A percentile compares a stretch with the other conserved stretches of the same genome.
Conservation (phyloP, 2,113 vertebrate genomes). For the Petromus typicus region DNA sequence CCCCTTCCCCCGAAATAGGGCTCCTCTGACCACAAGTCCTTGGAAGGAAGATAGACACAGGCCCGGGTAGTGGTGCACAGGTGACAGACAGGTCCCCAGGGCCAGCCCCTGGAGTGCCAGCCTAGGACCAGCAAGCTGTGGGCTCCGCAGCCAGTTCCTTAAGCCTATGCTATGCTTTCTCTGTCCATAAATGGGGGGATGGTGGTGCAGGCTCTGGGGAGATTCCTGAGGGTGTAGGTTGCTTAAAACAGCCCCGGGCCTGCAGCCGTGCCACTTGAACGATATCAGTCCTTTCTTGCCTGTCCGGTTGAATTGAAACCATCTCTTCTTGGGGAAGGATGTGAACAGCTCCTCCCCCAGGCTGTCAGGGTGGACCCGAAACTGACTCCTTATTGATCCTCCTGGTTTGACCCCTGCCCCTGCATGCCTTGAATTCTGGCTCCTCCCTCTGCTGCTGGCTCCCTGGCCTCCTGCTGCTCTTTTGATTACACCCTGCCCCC, state of each 20-base stretch:
- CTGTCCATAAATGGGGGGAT: neutral
- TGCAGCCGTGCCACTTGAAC: neutral
- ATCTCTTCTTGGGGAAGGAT: neutral
- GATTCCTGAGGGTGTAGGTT: neutral
- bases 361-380: neutral
- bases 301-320: neutral
- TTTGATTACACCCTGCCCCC: conserved; percentile 7
- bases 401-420: conserved; percentile 62
- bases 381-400: conserved; percentile 46
- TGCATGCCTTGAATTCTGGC: conserved; percentile 70
- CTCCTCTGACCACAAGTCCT: neutral
- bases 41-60: neutral
- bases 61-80: neutral
- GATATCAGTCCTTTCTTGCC: neutral
- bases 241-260: too few species aligned
- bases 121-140: neutral
- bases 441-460: neutral
- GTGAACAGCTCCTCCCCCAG: neutral
- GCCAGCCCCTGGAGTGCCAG: neutral
- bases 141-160: neutral
- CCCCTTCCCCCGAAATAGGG: neutral
- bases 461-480: conserved; percentile 50
- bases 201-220: neutral
- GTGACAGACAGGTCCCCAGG: neutral
- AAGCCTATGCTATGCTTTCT: neutral